Base-by-base conservation (phyloP, 2,113 vertebrate genomes). In the Brachyhypopomus occidentalis region DNA sequence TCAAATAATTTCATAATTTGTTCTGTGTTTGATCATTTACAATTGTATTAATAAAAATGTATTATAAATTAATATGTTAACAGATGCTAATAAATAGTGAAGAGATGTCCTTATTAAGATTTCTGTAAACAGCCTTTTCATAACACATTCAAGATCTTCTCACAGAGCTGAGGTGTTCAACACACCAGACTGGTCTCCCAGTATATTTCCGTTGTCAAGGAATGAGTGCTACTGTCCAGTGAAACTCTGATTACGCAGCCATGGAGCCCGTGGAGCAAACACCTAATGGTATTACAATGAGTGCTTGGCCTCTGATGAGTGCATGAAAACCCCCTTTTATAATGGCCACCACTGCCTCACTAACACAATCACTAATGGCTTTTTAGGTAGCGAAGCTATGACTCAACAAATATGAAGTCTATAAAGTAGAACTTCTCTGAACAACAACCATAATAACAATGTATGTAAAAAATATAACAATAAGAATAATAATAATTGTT, bases 261-360 rank as follows among this genome's bases (percentile, higher is more conserved):
- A 52, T 62, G 78, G 71, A 74, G 82, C 58, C 34, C 59, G n/a
- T 63, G 41, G 56, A 69, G 38, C n/a, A 38, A 84, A 69, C 58
- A 72, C 48, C 62, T 67, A 84, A 83, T 78, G 60, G 63, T 22
- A 72, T 72, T 78, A 79, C 22, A 81, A 74, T 75, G 67, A 83
- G 78, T 81, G 81, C 56, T 80, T 14, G n/a, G 48, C 23, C 25
- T 72, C 45, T 81, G 76, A 79, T 62, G 63, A 20, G 22, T 20
- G 27, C 45, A 52, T 9, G 8, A 52, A 52, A 52, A 52, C 7
- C 9, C 45, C 9, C 45, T 52, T 14, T 52, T 52, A 2, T 52
- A 14, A 52, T 52, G 45, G 45, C 45, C 45, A 52, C 45, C 45
- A 52, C 45, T 52, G 45, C 45, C 12, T 14, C 45, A 83, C 69